Evolutionary conservation across 2,113 vertebrate species (phyloP), one percentile per base, ranked within the genome.

Genomic region (Blennius ocellaris): DNA sequence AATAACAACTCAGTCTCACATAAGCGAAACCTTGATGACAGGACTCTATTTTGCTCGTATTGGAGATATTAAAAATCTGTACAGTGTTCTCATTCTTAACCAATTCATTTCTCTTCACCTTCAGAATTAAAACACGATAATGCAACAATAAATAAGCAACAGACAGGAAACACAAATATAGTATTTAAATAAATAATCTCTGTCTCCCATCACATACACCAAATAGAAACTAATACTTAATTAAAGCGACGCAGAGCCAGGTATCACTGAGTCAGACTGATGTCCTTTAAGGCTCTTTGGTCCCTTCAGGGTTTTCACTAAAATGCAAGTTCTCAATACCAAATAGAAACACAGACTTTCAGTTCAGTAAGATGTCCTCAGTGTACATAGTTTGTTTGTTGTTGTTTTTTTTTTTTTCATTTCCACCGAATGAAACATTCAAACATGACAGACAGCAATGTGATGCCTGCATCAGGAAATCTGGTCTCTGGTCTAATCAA

Each of bases 181-280:
- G 10, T 64, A n/a, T 84, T 73, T 57, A 86, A 88, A 87, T 89
- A 91, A 92, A 90, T 90, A 87, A 83, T 62, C 39, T 57, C 75
- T 38, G 48, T 44, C 75, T 74, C 60, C 57, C 0, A 7, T 80
- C 69, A 65, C 58, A 65, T 38, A 70, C 76, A 76, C 58, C 37
- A 60, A 73, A 70, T 57, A 56, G 38, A 62, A 79, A 69, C 58
- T 36, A 67, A 74, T 68, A 72, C 30, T 59, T 76, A 12, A 21
- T 72, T 61, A 63, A 72, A 80, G 65, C 40, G 81, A 81, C 73
- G 80, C 57, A 61, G 76, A 73, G 80, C 72, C 87, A 67, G 56
- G 63, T 62, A 48, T 84, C 76, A 80, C 74, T 72, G 73, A 69
- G 75, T 85, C 82, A 80, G 78, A 73, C 78, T 59, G 70, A 44